Base-by-base conservation (phyloP, 2,888 invertebrate genomes). In the Rotaria socialis region DNA sequence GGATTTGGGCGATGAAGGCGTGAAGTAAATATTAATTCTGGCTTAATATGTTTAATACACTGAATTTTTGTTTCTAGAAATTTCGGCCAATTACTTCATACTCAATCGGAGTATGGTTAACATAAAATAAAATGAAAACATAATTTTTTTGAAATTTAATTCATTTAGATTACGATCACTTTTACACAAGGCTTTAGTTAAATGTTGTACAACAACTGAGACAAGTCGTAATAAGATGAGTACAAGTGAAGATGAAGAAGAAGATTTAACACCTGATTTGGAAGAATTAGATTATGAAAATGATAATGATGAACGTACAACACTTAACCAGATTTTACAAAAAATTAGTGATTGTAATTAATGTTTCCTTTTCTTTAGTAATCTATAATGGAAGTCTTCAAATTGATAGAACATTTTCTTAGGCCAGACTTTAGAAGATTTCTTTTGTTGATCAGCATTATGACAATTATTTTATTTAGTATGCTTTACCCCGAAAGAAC, bases 31-130 rank as follows among this genome's bases (percentile, higher is more conserved):
- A 16, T 35, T 52, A 0, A 11, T 35, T 35, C 35, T 35, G 1
- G 35, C 35, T 35, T 35, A 35, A 35, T 35, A 35, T 35, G 35
- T 35, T 35, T 35, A 35, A 35, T 35, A 35, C 35, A 35, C 35
- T 35, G 35, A 35, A 35, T 35, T 35, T 2, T 35, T 35, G 35
- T 67, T 16, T 67, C 4, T 67, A 67, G 67, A 80, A 80, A 80
- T n/a, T 80, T 47, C 35, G 80, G 80, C 2, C 43, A 80, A 80
- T 80, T 80, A 47, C 47, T 80, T 47, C 43, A 24, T 80, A 47
- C n/a, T 80, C 80, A 80, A 80, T 80, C 80, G 47, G 80, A 80
- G 80, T 80, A 80, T 47, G 75, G 24, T 75, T 41, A 10, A 75
- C 16, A 22, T n/a, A 11, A 0, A 27, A 27, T 27, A 6, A 60